These are phyloP conservation scores for Psammodynastes pulverulentus DNA, from an alignment of 2,113 vertebrate species.

Conservation along the genomic window DNA sequence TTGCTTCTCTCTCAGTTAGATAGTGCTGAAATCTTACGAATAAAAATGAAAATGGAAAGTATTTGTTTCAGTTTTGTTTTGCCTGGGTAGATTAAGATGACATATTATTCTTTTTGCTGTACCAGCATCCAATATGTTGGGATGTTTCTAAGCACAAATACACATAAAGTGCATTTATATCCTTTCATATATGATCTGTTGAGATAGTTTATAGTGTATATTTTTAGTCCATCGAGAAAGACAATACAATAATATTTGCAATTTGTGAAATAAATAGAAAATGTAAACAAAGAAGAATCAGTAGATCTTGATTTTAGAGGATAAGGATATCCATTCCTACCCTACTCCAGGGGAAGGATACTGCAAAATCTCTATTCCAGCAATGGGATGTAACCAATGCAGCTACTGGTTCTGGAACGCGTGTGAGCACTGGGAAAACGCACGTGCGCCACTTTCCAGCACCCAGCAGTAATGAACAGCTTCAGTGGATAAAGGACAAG, in stretches of 20 bases:
- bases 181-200: conserved; percentile 19
- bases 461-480: too few species aligned
- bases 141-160: conserved; percentile 32
- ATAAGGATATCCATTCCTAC: too few species aligned
- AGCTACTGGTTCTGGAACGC: too few species aligned
- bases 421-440: too few species aligned
- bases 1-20: conserved; percentile 1
- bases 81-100: conserved; percentile 11
- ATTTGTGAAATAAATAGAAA: not conserved
- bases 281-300: not conserved
- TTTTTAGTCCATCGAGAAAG: not conserved
- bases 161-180: conserved; percentile 32
- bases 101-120: conserved; percentile 20
- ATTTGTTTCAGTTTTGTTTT: not conserved
- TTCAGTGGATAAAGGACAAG: too few species aligned
- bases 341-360: too few species aligned
- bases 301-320: conserved; percentile 13
- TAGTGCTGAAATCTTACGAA: conserved; percentile 1
- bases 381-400: too few species aligned
- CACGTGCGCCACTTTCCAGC: too few species aligned
- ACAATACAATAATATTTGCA: not conserved
- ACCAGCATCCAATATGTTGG: conserved; percentile 34
- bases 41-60: not conserved
- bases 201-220: conserved; percentile 39
- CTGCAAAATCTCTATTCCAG: too few species aligned